Evolutionary conservation across 2,797 vertebrate genomes (phyloP).

Genomic region (Meriones psammophilus): DNA sequence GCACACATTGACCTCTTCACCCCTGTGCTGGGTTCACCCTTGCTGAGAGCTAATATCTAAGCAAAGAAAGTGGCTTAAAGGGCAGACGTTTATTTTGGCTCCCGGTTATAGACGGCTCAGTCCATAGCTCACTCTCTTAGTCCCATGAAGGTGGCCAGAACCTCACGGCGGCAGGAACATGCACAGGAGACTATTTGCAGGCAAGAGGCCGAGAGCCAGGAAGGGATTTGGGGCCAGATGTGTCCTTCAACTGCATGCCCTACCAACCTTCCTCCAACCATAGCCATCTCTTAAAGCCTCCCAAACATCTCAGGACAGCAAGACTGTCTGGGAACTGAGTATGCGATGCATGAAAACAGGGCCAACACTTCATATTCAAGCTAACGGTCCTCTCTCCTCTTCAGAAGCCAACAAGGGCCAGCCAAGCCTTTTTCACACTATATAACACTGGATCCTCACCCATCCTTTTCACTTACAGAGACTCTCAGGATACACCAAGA

Average conservation of each 20-base stretch:
- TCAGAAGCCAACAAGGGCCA: not conserved
- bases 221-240: not conserved
- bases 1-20: not conserved
- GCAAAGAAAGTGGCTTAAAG: not conserved
- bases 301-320: not conserved
- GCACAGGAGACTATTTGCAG: not conserved
- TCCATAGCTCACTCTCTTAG: not conserved
- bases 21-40: not conserved
- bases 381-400: not conserved
- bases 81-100: not conserved
- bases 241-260: not conserved
- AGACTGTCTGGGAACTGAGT: not conserved
- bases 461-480: not conserved
- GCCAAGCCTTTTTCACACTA: not conserved
- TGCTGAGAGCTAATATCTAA: not conserved
- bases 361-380: not conserved
- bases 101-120: not conserved
- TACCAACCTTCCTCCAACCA: not conserved
- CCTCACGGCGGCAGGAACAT: too few relatives aligned
- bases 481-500: not conserved
- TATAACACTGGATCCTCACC: not conserved
- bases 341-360: not conserved
- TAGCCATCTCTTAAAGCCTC: not conserved
- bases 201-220: not conserved
- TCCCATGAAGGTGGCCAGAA: not conserved